Evolutionary conservation across 2,888 invertebrate genomes (phyloP).

Genomic region (Crepidodera aurea): DNA sequence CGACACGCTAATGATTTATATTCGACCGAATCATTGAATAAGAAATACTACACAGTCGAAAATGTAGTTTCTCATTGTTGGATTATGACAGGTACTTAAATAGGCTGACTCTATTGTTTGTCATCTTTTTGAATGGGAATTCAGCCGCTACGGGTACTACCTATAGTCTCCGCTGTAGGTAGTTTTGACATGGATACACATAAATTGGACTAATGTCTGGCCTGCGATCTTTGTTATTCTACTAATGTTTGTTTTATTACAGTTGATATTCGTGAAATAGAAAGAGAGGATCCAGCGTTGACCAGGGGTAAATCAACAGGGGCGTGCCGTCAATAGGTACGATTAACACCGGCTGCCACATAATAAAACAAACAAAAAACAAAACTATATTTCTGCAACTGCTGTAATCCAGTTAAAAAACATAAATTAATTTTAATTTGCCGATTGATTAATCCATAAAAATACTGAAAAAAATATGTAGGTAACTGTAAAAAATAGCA

Average conservation of each 20-base stretch:
- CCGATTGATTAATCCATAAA: no score
- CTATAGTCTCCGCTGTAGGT: conserved; percentile 25
- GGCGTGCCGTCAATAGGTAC: no score
- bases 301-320: no score
- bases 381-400: no score
- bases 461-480: no score
- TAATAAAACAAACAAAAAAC: no score
- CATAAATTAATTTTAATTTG: no score
- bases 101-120: conserved; percentile 35
- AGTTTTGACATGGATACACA: conserved; percentile 16
- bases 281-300: no score
- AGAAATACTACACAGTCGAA: conserved; percentile 32
- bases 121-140: conserved; percentile 36
- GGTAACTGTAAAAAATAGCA: no score
- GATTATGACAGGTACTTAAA: conserved; percentile 37
- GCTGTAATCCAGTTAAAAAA: no score
- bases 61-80: conserved; percentile 31
- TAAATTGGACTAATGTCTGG: conserved; percentile 2
- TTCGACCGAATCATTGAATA: conserved; percentile 32
- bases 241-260: background rate
- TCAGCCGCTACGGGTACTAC: conserved; percentile 24
- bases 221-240: background rate
- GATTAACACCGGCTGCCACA: no score
- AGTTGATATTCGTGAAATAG: no score
- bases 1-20: conserved; percentile 37